Conservation (phyloP, 2,797 vertebrate genomes). For the Anisognathus igniventris region DNA sequence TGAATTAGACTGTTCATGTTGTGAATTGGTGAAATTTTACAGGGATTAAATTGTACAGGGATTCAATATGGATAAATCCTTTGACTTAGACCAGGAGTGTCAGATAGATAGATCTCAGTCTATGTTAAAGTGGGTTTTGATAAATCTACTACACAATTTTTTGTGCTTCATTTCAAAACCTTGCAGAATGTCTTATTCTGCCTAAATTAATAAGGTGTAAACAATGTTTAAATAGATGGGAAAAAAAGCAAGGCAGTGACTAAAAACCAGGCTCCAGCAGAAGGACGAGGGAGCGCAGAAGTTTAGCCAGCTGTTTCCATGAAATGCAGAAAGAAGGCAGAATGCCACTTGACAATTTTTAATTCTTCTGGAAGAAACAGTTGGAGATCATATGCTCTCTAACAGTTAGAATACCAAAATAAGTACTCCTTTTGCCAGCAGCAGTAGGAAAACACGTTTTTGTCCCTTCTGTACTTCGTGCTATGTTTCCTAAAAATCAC, state of each 20-base stretch:
- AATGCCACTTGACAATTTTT: conserved; percentile 35
- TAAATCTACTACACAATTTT: background rate
- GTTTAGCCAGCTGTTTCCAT: conserved; percentile 26
- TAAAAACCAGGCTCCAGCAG: background rate
- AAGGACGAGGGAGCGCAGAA: background rate
- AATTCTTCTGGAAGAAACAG: conserved; percentile 43
- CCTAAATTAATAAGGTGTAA: background rate
- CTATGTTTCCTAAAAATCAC: conserved; percentile 7
- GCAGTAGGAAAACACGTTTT: conserved; percentile 1
- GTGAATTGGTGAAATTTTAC: background rate
- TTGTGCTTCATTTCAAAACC: background rate
- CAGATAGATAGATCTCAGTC: background rate
- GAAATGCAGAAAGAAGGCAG: conserved; percentile 14
- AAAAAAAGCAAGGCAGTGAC: background rate
- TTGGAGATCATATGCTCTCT: conserved; percentile 48
- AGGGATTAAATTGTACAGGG: background rate
- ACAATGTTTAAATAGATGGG: background rate
- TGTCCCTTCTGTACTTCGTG: conserved; percentile 28
- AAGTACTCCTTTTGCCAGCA: conserved; percentile 23
- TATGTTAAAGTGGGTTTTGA: background rate
- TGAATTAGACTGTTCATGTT: background rate
- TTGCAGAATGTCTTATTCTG: background rate
- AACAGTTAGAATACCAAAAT: conserved; percentile 48
- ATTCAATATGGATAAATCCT: background rate
- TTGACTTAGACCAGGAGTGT: background rate